phyloP scores from a whole-genome alignment of 2,888 invertebrate genomes.

The Drosophila neotestacea region DNA sequence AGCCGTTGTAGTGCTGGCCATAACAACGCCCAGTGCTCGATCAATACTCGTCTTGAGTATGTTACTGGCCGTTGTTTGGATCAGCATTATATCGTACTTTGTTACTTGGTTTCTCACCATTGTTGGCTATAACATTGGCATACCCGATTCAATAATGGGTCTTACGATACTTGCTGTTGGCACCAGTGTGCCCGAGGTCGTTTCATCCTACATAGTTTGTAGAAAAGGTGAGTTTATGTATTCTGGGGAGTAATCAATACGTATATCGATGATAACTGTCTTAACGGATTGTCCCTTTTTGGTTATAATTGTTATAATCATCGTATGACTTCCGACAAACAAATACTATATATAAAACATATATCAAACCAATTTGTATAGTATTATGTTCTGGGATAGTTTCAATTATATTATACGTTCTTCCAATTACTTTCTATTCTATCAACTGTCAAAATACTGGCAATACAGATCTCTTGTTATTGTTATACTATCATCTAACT shows the following conservation, averaged over 20 bases:
- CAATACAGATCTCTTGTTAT: no score
- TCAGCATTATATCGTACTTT: slow-evolving; percentile 93
- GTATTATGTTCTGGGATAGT: no score
- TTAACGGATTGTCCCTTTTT: no score
- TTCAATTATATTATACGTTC: no score
- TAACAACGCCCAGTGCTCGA: slow-evolving; percentile 88
- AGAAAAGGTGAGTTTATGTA: slow-evolving; percentile 89
- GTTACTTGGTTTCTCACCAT: slow-evolving; percentile 98
- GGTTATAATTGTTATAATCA: no score
- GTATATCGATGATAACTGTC: no score
- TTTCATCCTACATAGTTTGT: slow-evolving; percentile 95
- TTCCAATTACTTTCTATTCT: no score
- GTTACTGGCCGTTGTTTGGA: slow-evolving; percentile 95
- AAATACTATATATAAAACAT: no score
- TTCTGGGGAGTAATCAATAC: no score
- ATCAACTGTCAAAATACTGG: no score
- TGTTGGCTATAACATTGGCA: slow-evolving; percentile 89
- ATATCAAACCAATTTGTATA: no score
- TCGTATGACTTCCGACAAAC: no score
- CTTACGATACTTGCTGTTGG: slow-evolving; percentile 96
- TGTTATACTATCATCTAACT: background rate
- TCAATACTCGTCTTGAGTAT: slow-evolving; percentile 91
- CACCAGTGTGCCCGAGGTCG: slow-evolving; percentile 96
- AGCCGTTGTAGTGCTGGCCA: slow-evolving; percentile 84
- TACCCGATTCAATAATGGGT: slow-evolving; percentile 97